Evolutionary conservation across 2,797 vertebrate genomes (phyloP).

Genomic region (Novumbra hubbsi): DNA sequence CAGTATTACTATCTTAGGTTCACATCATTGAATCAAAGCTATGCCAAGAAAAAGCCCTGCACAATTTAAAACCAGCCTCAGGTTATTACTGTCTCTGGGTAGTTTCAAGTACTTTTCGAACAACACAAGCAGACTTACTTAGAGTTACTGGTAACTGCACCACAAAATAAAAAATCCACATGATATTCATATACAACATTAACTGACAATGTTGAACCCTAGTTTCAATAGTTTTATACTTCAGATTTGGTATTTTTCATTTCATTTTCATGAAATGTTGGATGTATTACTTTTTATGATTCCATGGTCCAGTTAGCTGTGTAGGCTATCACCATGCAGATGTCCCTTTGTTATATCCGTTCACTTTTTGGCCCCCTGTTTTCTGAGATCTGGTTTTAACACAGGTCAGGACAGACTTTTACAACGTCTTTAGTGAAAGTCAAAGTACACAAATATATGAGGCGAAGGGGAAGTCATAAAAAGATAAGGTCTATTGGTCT

Average conservation of each 20-base stretch:
- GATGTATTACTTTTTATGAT: not conserved
- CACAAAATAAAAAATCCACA: no score
- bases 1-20: not conserved
- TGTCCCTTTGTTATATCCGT: not conserved
- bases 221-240: not conserved
- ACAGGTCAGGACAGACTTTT: constrained; percentile 12
- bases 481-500: constrained; percentile 32
- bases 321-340: not conserved
- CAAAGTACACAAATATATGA: constrained; percentile 71
- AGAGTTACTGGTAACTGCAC: no score
- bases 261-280: not conserved
- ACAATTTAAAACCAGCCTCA: not conserved
- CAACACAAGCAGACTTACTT: not conserved
- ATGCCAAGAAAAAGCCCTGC: not conserved
- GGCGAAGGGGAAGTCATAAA: constrained; percentile 67
- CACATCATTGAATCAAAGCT: not conserved
- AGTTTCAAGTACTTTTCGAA: not conserved
- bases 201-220: no score
- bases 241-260: not conserved
- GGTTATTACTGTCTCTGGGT: not conserved
- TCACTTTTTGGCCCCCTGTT: not conserved
- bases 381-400: not conserved
- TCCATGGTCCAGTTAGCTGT: not conserved
- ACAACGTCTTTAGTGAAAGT: constrained; percentile 62
- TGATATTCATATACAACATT: no score